Conservation (phyloP, 2,797 vertebrate species). For the Eulemur rubriventer region DNA sequence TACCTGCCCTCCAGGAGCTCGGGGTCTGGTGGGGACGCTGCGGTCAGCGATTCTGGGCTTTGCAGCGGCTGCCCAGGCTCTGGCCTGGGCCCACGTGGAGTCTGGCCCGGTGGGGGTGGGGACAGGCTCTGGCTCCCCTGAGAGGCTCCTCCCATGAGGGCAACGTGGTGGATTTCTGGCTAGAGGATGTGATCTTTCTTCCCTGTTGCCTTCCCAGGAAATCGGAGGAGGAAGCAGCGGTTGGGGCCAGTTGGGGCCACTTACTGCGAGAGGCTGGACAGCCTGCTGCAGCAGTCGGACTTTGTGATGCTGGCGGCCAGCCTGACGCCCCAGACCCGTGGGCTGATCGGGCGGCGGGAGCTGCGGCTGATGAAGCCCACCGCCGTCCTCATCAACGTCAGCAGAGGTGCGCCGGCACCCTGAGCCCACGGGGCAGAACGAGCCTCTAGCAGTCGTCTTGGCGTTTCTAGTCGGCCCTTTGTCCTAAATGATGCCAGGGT, state of each 20-base stretch:
- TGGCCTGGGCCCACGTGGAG: neutral
- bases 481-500: neutral
- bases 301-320: conserved; percentile 87
- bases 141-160: neutral
- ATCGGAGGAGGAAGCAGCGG: conserved; percentile 84
- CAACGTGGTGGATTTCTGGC: neutral
- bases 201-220: conserved; percentile 79
- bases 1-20: neutral
- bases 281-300: conserved; percentile 88
- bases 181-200: neutral
- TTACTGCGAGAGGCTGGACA: conserved; percentile 87
- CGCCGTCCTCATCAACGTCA: conserved; percentile 86
- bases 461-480: neutral
- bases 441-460: neutral
- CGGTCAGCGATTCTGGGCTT: neutral
- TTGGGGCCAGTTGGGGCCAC: conserved; percentile 87
- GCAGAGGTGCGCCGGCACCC: conserved; percentile 84
- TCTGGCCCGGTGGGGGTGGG: no score
- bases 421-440: neutral
- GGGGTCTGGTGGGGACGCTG: no score
- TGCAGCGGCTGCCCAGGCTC: neutral
- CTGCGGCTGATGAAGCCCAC: conserved; percentile 89
- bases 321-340: conserved; percentile 85
- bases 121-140: no score
- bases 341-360: conserved; percentile 86